Percentiles rank a stretch among this genome's conserved stretches.
These are phyloP conservation scores for Pegoplata infirma DNA, from an alignment of 2,888 invertebrate species.

Conservation along the genomic window DNA sequence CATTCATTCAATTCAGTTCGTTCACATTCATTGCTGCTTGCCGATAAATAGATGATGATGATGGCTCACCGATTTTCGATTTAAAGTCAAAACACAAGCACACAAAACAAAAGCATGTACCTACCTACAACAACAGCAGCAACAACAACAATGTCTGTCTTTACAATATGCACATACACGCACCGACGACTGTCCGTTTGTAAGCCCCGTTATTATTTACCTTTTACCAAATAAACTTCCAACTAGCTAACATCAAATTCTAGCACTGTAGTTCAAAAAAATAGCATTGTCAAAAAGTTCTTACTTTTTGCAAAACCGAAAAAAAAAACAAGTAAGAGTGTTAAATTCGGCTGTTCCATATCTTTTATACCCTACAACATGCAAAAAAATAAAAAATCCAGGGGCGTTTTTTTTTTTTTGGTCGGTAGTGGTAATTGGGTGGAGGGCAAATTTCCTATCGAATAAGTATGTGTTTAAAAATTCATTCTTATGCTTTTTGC, in stretches of 20 bases:
- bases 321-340: too few relatives aligned
- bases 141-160: background rate
- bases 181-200: background rate
- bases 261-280: too few relatives aligned
- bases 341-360: too few relatives aligned
- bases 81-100: slow-evolving; percentile 1
- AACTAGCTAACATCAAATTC: background rate
- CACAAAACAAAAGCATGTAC: background rate
- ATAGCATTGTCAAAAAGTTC: too few relatives aligned
- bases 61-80: slow-evolving; percentile 26
- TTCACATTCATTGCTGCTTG: slow-evolving; percentile 6
- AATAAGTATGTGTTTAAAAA: too few relatives aligned
- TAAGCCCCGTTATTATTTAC: background rate
- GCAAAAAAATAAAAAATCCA: too few relatives aligned
- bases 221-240: background rate
- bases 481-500: too few relatives aligned
- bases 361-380: too few relatives aligned
- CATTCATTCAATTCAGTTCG: slow-evolving; percentile 1
- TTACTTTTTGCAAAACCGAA: too few relatives aligned
- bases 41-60: slow-evolving; percentile 11
- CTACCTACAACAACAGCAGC: background rate
- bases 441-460: too few relatives aligned
- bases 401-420: too few relatives aligned
- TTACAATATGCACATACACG: background rate
- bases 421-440: too few relatives aligned